Evolutionary conservation across 2,888 invertebrate genomes (phyloP), one percentile per base, ranked within the genome.

Genomic region (Pharmacophagus antenor): DNA sequence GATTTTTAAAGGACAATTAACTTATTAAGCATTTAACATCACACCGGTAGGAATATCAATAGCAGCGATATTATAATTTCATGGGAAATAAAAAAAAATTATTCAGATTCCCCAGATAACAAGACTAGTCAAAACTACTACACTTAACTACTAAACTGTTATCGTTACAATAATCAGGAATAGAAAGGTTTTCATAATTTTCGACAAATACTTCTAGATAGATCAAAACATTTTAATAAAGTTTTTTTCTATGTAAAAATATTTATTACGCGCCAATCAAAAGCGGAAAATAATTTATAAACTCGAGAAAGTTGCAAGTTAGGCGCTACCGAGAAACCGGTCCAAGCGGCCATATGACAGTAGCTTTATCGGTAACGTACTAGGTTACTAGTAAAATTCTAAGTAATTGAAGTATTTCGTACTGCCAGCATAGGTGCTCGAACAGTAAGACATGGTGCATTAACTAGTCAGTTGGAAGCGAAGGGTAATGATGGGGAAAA

Each of bases 281-380:
- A 71, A 67, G 62, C 67, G 64, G 67, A 73, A 76, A 75, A 67
- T 63, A 67, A 70, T 75, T 69, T 67, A 73, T 72, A 75, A 74
- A 67, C 62, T 73, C 63, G 80, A 79, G 84, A 85, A 86, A 86
- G 86, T 85, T 78, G 74, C 71, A 77, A 73, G 77, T 79, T 76
- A 77, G 73, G 71, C 74, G 69, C 70, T 70, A 68, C 63, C 56
- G 49, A 62, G 63, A 37, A 84, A 85, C 86, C 82, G 84, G 85
- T 85, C 80, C 57, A 46, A 64, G 63, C 68, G 59, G 70, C 72
- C 77, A 78, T 77, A 76, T 80, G 79, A 79, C 80, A 72, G 68
- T 67, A 64, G 71, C 68, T 70, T 75, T 73, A 77, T 76, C 72
- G 73, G 72, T 79, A 77, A 78, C 74, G 73, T 78, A 80, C 80